Base-by-base conservation (phyloP, 2,113 vertebrate genomes). In the Phaetusa simplex region DNA sequence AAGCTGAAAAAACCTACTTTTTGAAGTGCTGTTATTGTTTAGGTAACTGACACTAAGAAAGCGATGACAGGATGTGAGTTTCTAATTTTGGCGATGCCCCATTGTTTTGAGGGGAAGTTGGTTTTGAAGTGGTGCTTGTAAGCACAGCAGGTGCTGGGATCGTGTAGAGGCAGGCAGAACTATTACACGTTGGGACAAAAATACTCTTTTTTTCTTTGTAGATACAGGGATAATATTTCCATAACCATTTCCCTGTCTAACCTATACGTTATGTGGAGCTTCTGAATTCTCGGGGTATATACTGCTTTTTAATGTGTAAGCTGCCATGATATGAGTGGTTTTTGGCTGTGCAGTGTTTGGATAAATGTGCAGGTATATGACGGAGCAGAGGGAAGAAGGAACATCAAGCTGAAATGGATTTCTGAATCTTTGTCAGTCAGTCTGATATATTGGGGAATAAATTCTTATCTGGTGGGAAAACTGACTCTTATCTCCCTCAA, bases 21-120 rank as follows among this genome's bases (percentile, higher is more conserved):
- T 69, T 93, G 67, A 94, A 84, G 36, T 78, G 64, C 65, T 82
- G 36, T 86, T 94, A 71, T 64, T 96, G 47, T 96, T 98, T 95
- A 96, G 94, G 86, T 94, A 95, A 82, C 70, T 36, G 38, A 66
- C 78, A 89, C 64, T 67, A 67, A 93, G 82, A 91, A 83, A 50
- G 22, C 0, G 38, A 32, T 67, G 85, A 89, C 95, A 97, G 86
- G 90, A 95, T 96, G 71, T 61, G 77, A 90, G 82, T 96, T 95
- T 88, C 96, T 96, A 95, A 97, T 90, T 97, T 96, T 94, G 71
- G 84, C 74, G 90, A 50, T 94, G 73, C 80, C 89, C 88, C 79
- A 93, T 96, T 91, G 82, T 88, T 97, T 95, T 93, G 61, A 95
- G 85, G 58, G 86, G 76, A 95, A 97, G 93, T 40, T 84, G 49